Base-by-base conservation (phyloP, 1,140 invertebrate species). In the Pseudomyrmex sp. region DNA sequence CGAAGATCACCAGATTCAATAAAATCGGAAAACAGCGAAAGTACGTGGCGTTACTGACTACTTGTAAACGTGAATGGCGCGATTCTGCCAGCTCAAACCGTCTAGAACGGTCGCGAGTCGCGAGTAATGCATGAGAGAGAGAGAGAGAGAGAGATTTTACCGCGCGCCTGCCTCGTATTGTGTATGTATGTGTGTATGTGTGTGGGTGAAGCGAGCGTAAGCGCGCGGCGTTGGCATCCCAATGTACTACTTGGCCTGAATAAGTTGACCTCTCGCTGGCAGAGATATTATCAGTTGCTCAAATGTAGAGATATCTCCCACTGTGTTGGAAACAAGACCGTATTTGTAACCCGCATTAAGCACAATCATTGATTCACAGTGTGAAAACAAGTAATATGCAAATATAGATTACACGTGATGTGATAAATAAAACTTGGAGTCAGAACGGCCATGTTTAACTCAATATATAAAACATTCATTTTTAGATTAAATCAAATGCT, bases 31-130 rank as follows among this genome's bases (percentile, higher is more conserved):
- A 65, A 85, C 63, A 63, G 66, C 58, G 56, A 75, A 82, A 89
- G 83, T 89, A 85, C 54, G 80, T 66, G 68, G 84, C 75, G 50
- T 50, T 74, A 88, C 85, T 76, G 89, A 91, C 62, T 61, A 23
- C 46, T 83, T 84, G 84, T 63, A 85, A 91, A 91, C 84, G 87
- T 90, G 89, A 87, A 90, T 74, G 54, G 13, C 52, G 18, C 54
- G 61, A 61, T 77, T 5, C 26, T 52, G 15, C 44, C 18, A 68
- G 46, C 44, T 77, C 70, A 66, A 82, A 83, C 82, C 72, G 84
- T 82, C 79, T 79, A 85, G 83, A 44, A 85, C 74, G 83, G 79
- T 86, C 85, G 89, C 68, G 82, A 85, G 68, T 80, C 69, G 10
- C 62, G 50, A 61, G 50, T 58, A 26, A 18, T n/a, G 12, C 23